phyloP scores from a whole-genome alignment of 2,797 vertebrate species.

The Brotogeris chrysoptera region DNA sequence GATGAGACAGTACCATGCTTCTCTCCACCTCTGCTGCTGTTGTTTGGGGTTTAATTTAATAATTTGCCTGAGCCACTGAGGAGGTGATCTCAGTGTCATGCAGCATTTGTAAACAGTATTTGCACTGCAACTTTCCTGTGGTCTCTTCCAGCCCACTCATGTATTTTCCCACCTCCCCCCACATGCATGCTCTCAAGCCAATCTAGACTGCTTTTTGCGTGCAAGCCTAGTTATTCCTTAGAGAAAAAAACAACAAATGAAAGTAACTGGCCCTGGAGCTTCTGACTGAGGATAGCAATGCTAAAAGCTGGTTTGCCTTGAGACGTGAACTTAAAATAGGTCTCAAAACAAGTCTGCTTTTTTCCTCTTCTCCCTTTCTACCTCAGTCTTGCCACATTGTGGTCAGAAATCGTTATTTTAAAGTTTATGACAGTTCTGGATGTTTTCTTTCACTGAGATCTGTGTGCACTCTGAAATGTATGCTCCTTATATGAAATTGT shows the following conservation, averaged over 20 bases:
- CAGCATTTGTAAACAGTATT: constrained; percentile 29
- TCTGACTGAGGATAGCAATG: neutral
- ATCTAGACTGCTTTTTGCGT: neutral
- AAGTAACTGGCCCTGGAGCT: neutral
- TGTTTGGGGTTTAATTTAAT: constrained; percentile 12
- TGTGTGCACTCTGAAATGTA: neutral
- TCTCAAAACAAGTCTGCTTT: neutral
- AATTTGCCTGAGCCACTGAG: constrained; percentile 3
- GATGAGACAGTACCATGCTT: neutral
- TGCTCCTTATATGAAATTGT: neutral
- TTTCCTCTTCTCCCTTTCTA: neutral
- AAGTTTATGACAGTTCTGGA: neutral
- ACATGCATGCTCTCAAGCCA: neutral
- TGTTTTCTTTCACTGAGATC: neutral
- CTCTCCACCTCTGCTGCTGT: neutral
- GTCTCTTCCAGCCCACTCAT: neutral
- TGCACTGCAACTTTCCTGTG: constrained; percentile 31
- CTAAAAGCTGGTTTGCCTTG: constrained; percentile 21
- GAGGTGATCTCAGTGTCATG: neutral
- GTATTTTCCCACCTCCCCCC: neutral
- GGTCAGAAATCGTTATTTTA: neutral
- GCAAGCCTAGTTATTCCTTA: neutral
- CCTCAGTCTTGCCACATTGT: neutral
- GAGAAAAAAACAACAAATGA: neutral
- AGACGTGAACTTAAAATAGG: neutral